Percentiles rank a stretch among this genome's conserved stretches.
Conservation (phyloP, 2,113 vertebrate genomes). For the Danio rerio region GRCz12tu NC_133185.1:41194001-41194500, state of each 20-base stretch:
- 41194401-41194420: constrained; percentile 55
- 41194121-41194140: constrained; percentile 70
- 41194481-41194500: constrained; percentile 75
- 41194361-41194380: constrained; percentile 74
- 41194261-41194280: constrained; percentile 64
- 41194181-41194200: constrained; percentile 67
- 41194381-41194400: constrained; percentile 52
- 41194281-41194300: constrained; percentile 67
- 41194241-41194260: constrained; percentile 61
- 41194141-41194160: constrained; percentile 77
- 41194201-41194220: constrained; percentile 60
- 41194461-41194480: constrained; percentile 69
- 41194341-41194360: constrained; percentile 69
- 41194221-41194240: background rate
- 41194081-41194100: rapidly evolving
- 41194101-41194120: constrained; percentile 66
- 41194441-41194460: constrained; percentile 67
- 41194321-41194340: constrained; percentile 68
- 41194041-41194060: constrained; percentile 61
- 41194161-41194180: constrained; percentile 69
- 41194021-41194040: constrained; percentile 65
- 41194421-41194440: constrained; percentile 64
- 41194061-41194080: constrained; percentile 55
- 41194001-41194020: constrained; percentile 70
- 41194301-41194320: constrained; percentile 66